phyloP scores from a whole-genome alignment of 2,797 vertebrate genomes.

The Pipistrellus pipistrellus region DNA sequence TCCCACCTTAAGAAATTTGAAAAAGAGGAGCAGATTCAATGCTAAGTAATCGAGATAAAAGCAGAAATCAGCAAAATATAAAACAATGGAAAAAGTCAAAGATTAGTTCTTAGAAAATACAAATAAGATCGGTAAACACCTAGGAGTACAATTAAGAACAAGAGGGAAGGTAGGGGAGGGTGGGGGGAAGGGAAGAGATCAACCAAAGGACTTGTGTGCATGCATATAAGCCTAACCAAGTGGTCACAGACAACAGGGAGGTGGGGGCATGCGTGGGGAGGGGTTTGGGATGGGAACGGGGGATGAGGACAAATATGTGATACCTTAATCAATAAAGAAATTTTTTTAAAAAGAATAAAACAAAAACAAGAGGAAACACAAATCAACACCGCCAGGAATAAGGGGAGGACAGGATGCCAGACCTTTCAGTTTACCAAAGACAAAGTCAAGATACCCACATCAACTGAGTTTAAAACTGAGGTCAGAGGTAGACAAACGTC shows the following conservation, averaged over 20 bases:
- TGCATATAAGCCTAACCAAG: too few species aligned
- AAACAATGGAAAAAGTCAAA: background rate
- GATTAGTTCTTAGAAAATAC: background rate
- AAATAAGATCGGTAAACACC: conserved; percentile 38
- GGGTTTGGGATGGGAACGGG: too few species aligned
- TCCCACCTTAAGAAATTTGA: conserved; percentile 7
- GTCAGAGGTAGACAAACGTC: background rate
- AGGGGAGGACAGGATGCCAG: background rate
- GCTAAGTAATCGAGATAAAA: conserved; percentile 39
- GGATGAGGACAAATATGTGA: too few species aligned
- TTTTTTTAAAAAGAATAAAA: background rate
- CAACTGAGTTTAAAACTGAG: background rate
- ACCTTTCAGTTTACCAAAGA: background rate
- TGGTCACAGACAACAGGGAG: too few species aligned
- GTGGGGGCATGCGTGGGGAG: too few species aligned
- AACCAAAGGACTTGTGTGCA: too few species aligned
- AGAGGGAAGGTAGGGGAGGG: too few species aligned
- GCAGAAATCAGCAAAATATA: background rate
- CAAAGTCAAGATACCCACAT: background rate
- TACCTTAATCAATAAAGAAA: too few species aligned
- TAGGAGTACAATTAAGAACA: background rate
- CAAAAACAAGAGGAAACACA: background rate
- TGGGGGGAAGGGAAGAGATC: too few species aligned
- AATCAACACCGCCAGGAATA: background rate
- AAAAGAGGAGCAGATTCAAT: conserved; percentile 35